Conservation (phyloP, 2,797 vertebrate species). For the Carapus acus region DNA sequence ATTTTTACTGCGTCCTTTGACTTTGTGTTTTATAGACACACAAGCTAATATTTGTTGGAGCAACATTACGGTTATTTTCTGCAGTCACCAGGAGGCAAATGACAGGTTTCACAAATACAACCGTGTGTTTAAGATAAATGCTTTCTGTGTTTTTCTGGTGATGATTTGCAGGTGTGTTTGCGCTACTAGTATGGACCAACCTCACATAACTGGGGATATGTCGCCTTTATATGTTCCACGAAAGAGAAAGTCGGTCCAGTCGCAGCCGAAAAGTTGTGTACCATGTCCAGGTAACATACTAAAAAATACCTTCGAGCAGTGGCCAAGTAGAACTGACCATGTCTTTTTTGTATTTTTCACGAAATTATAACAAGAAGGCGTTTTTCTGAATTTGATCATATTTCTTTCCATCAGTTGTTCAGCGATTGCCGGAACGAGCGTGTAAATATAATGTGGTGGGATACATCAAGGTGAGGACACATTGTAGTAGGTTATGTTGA, state of each 20-base stretch:
- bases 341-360: background rate
- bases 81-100: no score
- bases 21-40: no score
- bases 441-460: slow-evolving; percentile 34
- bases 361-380: background rate
- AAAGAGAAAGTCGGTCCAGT: slow-evolving; percentile 54
- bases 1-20: no score
- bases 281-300: slow-evolving; percentile 47
- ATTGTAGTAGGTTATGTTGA: no score
- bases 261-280: slow-evolving; percentile 45
- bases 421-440: slow-evolving; percentile 45
- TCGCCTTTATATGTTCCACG: slow-evolving; percentile 59
- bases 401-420: slow-evolving; percentile 39
- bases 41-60: no score
- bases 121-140: no score
- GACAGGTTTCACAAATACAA: no score
- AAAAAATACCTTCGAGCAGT: background rate
- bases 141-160: slow-evolving; percentile 20
- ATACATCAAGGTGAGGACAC: slow-evolving; percentile 51
- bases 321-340: background rate
- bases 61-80: no score
- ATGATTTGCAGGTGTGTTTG: slow-evolving; percentile 11
- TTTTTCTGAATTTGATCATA: background rate
- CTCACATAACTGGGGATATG: slow-evolving; percentile 50
- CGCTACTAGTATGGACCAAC: slow-evolving; percentile 45